These are phyloP conservation scores for Crocidura indochinensis DNA, from an alignment of 2,797 vertebrate genomes.

Conservation along the genomic window DNA sequence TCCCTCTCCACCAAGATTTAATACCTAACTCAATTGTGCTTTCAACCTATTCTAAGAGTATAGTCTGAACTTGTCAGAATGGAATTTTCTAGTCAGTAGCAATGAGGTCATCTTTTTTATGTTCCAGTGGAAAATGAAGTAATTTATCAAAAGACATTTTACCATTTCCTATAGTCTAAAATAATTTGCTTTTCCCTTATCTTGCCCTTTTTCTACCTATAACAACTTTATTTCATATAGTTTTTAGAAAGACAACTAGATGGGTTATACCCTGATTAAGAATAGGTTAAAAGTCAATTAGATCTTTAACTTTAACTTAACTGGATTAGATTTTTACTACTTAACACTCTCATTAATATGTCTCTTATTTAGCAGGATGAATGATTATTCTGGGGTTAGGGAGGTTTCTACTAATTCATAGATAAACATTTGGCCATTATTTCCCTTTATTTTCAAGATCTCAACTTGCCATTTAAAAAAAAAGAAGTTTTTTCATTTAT, in stretches of 20 bases:
- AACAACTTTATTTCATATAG: not conserved
- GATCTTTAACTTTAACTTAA: not conserved
- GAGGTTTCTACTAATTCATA: not conserved
- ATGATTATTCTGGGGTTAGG: not conserved
- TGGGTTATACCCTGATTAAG: not conserved
- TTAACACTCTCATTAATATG: too few relatives aligned
- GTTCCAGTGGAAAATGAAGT: not conserved
- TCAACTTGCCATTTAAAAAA: conserved; percentile 70
- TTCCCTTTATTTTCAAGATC: conserved; percentile 61
- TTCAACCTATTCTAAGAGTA: not conserved
- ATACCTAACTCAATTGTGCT: not conserved
- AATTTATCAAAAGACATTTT: not conserved
- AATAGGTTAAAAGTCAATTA: not conserved
- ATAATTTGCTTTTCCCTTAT: not conserved
- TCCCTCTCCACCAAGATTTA: not conserved
- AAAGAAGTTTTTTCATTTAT: conserved; percentile 61
- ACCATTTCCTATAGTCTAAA: not conserved
- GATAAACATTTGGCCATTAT: not conserved
- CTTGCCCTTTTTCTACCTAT: not conserved
- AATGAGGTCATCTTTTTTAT: not conserved
- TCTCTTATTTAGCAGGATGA: not conserved
- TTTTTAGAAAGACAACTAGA: not conserved
- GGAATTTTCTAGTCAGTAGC: not conserved
- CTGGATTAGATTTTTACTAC: not conserved
- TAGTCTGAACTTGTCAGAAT: not conserved